Percentiles rank a stretch among this genome's conserved stretches.
Conservation (phyloP, 2,888 invertebrate species). For the Elysia crispata region DNA sequence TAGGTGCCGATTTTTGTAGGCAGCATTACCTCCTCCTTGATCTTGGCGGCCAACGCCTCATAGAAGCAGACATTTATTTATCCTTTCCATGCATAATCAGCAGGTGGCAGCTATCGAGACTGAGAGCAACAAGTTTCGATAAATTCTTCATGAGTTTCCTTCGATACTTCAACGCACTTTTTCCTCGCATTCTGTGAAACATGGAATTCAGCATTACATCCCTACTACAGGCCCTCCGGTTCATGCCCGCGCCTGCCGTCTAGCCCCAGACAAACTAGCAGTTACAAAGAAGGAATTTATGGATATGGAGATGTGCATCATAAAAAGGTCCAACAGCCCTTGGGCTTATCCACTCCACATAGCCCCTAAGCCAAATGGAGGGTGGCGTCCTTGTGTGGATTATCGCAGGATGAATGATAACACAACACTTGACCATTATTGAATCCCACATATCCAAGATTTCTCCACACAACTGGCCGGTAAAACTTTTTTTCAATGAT, state of each 20-base stretch:
- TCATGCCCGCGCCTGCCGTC: constrained; percentile 20
- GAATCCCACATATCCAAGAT: constrained; percentile 40
- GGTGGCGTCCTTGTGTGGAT: constrained; percentile 5
- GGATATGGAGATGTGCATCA: constrained; percentile 37
- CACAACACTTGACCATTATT: constrained; percentile 30
- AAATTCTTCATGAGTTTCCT: constrained; percentile 28
- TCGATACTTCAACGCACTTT: constrained; percentile 15
- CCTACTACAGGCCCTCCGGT: constrained; percentile 29
- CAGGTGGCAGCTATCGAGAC: background rate
- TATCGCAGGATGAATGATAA: constrained; percentile 26
- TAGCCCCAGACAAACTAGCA: constrained; percentile 31
- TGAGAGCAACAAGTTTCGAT: background rate
- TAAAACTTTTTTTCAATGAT: constrained; percentile 16
- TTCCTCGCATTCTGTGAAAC: background rate
- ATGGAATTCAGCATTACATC: constrained; percentile 22
- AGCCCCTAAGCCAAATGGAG: background rate
- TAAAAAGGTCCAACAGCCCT: constrained; percentile 30
- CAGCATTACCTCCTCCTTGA: constrained; percentile 34
- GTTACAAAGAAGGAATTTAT: constrained; percentile 15
- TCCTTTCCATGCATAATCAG: no score
- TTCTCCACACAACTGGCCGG: constrained; percentile 24
- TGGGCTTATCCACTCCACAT: constrained; percentile 34
- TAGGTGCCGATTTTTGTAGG: constrained; percentile 40
- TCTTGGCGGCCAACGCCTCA: constrained; percentile 24
- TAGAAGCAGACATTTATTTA: no score